Conservation (phyloP, 1,140 invertebrate species). For the Ridgeia piscesae region DNA sequence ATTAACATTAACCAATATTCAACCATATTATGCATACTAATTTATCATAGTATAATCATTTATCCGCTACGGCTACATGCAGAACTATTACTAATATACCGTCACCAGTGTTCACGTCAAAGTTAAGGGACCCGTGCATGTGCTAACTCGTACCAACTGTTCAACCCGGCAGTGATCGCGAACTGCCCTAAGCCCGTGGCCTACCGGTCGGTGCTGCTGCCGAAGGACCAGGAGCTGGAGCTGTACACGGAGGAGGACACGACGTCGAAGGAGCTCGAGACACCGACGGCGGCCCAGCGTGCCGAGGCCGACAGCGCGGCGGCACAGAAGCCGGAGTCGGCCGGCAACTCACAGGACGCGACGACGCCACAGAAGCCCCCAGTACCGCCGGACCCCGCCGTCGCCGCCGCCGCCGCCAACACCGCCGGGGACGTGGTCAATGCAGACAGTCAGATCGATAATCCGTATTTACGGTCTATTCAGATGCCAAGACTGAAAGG, state of each 20-base stretch:
- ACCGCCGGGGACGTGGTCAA: constrained; percentile 59
- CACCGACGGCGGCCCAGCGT: constrained; percentile 30
- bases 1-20: too few species aligned
- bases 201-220: constrained; percentile 82
- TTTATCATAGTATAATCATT: neutral
- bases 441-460: constrained; percentile 66
- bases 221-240: constrained; percentile 90
- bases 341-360: constrained; percentile 22
- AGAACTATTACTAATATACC: neutral
- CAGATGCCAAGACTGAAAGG: constrained; percentile 65
- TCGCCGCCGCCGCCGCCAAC: constrained; percentile 43
- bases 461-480: constrained; percentile 81
- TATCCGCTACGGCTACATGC: neutral
- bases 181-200: constrained; percentile 79
- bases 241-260: neutral
- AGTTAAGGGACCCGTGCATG: neutral
- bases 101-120: too few species aligned
- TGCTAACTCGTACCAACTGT: neutral
- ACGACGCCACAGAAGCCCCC: constrained; percentile 25
- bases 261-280: constrained; percentile 16
- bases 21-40: too few species aligned
- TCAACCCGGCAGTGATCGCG: constrained; percentile 76
- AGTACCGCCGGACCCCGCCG: constrained; percentile 23
- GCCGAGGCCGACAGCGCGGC: constrained; percentile 33
- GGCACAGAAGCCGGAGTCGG: constrained; percentile 5